Evolutionary conservation across 1,140 invertebrate species (phyloP).

Genomic region (Scaptomyza graminum): DNA sequence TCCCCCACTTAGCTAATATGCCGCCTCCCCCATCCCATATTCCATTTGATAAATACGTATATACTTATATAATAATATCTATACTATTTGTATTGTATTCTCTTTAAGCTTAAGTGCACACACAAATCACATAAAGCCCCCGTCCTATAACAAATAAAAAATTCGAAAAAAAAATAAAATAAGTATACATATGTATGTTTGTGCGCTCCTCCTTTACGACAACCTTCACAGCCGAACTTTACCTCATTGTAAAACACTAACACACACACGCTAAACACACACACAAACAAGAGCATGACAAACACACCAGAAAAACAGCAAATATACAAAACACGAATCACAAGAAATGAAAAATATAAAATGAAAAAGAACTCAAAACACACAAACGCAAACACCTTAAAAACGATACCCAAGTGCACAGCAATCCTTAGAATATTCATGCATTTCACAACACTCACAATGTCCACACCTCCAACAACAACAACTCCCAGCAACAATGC

Average conservation of each 20-base stretch:
- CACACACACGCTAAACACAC: conserved; percentile 52
- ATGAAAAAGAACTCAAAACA: background rate
- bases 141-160: conserved; percentile 6
- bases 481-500: conserved; percentile 46
- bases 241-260: conserved; percentile 79
- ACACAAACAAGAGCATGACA: conserved; percentile 62
- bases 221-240: conserved; percentile 78
- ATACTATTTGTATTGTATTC: conserved; percentile 53
- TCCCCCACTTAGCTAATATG: conserved; percentile 4
- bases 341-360: background rate
- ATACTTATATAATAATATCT: conserved; percentile 46
- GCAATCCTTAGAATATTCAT: conserved; percentile 51
- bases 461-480: conserved; percentile 3
- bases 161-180: conserved; percentile 7
- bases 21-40: conserved; percentile 1
- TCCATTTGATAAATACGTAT: conserved; percentile 42
- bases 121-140: conserved; percentile 48
- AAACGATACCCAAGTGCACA: conserved; percentile 74
- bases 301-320: conserved; percentile 30
- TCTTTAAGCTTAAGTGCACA: conserved; percentile 66
- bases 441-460: conserved; percentile 40
- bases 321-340: conserved; percentile 15
- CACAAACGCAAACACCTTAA: conserved; percentile 47
- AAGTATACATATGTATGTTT: conserved; percentile 58
- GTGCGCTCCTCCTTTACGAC: conserved; percentile 58